These are phyloP conservation scores for Papilio demoleus DNA, from an alignment of 2,888 invertebrate genomes.

Conservation along the genomic window DNA sequence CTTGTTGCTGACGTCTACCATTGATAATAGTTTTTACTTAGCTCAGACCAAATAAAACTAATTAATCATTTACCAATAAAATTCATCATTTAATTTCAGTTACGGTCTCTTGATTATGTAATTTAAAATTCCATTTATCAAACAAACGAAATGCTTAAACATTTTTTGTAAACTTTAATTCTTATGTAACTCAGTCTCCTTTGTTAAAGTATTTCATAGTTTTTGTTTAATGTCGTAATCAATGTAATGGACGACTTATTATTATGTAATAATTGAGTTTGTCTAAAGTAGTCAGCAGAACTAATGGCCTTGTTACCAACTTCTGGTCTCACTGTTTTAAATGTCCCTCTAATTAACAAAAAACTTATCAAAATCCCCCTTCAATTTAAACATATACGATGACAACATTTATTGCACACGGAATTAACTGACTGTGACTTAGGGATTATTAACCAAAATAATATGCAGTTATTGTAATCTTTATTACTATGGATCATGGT, in stretches of 20 bases:
- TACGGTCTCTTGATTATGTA: neutral
- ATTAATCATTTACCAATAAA: no score
- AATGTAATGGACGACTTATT: neutral
- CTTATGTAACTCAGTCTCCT: neutral
- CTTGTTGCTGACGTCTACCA: no score
- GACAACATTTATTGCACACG: slow-evolving; percentile 43
- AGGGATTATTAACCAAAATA: slow-evolving; percentile 14
- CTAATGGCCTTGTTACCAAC: slow-evolving; percentile 22
- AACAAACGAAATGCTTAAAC: neutral
- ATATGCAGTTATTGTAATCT: neutral
- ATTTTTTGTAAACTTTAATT: neutral
- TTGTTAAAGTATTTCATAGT: neutral
- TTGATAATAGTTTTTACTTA: no score
- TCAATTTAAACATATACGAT: slow-evolving; percentile 44
- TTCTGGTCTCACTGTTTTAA: neutral
- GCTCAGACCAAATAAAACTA: no score
- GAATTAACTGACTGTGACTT: slow-evolving; percentile 42
- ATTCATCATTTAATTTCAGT: no score
- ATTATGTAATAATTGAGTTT: slow-evolving; percentile 2
- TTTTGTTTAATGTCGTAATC: slow-evolving; percentile 15
- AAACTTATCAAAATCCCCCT: slow-evolving; percentile 18
- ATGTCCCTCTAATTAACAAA: slow-evolving; percentile 36
- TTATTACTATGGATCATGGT: slow-evolving; percentile 1
- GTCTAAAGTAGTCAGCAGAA: slow-evolving; percentile 23
- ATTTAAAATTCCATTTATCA: neutral